Evolutionary conservation across 2,888 invertebrate genomes (phyloP).

Genomic region (Drosophila kanekoi): DNA sequence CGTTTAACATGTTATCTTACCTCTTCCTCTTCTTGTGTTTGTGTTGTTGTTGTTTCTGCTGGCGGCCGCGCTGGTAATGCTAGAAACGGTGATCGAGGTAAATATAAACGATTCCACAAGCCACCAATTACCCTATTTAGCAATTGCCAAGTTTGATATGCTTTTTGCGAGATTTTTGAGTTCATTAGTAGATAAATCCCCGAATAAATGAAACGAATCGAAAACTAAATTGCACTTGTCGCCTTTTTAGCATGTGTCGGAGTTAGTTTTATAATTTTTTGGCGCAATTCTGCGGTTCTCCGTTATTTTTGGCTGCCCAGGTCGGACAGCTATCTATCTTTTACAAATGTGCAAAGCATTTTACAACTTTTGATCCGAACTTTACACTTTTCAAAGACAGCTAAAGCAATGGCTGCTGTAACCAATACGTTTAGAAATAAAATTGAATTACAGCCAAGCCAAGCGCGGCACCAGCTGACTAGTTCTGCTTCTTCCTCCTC

Average conservation of each 20-base stretch:
- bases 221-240: constrained; percentile 35
- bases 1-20: constrained; percentile 61
- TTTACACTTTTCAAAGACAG: constrained; percentile 1
- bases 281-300: constrained; percentile 55
- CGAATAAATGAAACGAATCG: not conserved
- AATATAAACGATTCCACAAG: constrained; percentile 62
- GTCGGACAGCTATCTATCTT: constrained; percentile 9
- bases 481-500: constrained; percentile 4
- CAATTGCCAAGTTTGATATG: constrained; percentile 54
- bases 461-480: constrained; percentile 68
- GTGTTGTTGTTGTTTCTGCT: constrained; percentile 4
- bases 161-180: constrained; percentile 25
- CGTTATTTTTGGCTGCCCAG: not conserved
- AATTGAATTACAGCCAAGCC: constrained; percentile 66
- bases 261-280: constrained; percentile 40
- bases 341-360: constrained; percentile 11
- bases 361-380: not conserved
- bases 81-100: constrained; percentile 44
- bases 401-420: constrained; percentile 1
- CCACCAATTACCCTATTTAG: constrained; percentile 49
- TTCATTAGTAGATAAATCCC: constrained; percentile 47
- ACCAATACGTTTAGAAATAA: constrained; percentile 32
- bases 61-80: constrained; percentile 50
- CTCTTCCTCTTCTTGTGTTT: constrained; percentile 48
- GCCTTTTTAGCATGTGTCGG: constrained; percentile 15